These are phyloP conservation scores for Xiphorhynchus erythropygius DNA, from an alignment of 2,797 vertebrate species.

Conservation along the genomic window DNA sequence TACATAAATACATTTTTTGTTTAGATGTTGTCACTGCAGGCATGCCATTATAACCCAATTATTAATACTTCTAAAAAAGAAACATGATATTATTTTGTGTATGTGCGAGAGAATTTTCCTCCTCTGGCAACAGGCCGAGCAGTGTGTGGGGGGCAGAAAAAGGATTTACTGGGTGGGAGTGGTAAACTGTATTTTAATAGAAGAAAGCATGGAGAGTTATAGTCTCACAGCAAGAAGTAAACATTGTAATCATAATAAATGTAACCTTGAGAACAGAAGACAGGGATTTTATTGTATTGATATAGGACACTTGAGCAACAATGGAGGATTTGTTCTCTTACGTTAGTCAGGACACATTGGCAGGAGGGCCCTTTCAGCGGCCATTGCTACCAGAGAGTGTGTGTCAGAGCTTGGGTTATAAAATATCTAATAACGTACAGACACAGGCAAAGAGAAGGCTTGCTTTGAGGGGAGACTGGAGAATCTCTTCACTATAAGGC, in stretches of 20 bases:
- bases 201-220: background rate
- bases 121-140: background rate
- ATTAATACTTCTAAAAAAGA: background rate
- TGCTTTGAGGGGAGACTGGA: background rate
- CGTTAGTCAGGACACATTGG: background rate
- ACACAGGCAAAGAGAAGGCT: background rate
- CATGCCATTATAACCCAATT: background rate
- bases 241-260: constrained; percentile 57
- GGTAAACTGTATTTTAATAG: constrained; percentile 4
- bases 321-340: constrained; percentile 47
- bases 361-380: background rate
- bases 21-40: background rate
- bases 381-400: background rate
- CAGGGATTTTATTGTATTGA: constrained; percentile 64
- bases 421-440: background rate
- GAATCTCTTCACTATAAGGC: background rate
- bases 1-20: background rate
- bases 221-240: constrained; percentile 35
- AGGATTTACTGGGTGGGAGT: background rate
- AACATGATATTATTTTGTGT: background rate
- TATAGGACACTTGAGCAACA: constrained; percentile 17
- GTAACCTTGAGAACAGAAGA: constrained; percentile 53
- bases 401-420: background rate
- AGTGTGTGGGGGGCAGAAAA: background rate
- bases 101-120: background rate